A percentile compares a stretch with the other conserved stretches of the same genome.
Evolutionary conservation across 1,140 invertebrate genomes (phyloP).

Genomic region (Schlechtendalia chinensis): DNA sequence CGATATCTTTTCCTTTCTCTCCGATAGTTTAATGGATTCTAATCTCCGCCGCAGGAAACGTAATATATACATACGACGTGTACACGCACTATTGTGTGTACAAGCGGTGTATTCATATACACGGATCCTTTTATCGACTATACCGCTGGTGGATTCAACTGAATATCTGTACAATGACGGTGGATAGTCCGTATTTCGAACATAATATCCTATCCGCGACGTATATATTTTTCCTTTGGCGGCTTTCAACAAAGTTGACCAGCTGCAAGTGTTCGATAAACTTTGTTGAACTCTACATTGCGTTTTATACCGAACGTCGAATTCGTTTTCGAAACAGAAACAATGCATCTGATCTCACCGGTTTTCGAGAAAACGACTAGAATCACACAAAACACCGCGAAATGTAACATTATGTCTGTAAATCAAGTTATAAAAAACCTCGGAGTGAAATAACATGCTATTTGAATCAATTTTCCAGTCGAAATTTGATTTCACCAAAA

Average conservation of each 20-base stretch:
- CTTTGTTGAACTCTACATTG: not conserved
- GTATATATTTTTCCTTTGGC: not conserved
- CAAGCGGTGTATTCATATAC: no score
- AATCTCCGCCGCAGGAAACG: not conserved
- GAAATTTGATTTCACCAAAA: no score
- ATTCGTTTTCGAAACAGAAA: no score
- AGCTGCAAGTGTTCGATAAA: constrained; percentile 25
- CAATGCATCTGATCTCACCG: no score
- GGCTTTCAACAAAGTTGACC: not conserved
- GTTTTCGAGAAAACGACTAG: no score
- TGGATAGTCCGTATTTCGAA: not conserved
- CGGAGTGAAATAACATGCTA: no score
- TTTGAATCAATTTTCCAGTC: no score
- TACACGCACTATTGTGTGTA: not conserved
- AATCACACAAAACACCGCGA: no score
- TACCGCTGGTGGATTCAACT: not conserved
- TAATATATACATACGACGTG: not conserved
- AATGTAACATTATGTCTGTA: no score
- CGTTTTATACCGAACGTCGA: not conserved
- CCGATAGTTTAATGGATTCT: not conserved
- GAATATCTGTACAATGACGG: not conserved
- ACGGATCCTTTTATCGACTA: constrained; percentile 4
- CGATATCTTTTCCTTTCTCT: not conserved
- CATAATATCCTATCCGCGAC: not conserved
- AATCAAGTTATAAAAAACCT: no score